phyloP scores from a whole-genome alignment of 1,140 invertebrate species.

The Drosophila murphyi region DNA sequence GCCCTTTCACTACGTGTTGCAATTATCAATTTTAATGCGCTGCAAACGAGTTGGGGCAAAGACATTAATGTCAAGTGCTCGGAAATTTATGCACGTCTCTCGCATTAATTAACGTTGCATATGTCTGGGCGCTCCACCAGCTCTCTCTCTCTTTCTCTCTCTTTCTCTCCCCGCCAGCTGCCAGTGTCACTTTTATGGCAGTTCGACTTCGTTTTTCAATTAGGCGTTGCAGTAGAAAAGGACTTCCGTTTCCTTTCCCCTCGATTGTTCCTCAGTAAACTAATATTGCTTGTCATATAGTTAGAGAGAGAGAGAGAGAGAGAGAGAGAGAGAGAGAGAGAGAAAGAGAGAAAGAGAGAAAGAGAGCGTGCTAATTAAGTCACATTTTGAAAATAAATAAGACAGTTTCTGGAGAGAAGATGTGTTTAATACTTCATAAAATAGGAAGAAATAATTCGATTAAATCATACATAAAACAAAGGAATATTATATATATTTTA shows the following conservation, averaged over 20 bases:
- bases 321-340: neutral
- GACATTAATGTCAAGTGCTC: constrained; percentile 76
- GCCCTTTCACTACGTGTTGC: constrained; percentile 60
- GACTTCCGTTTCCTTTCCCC: neutral
- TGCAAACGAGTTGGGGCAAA: constrained; percentile 35
- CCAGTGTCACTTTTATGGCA: constrained; percentile 32
- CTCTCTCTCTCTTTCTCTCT: neutral
- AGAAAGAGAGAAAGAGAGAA: neutral
- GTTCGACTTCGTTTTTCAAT: constrained; percentile 52
- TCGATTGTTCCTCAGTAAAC: constrained; percentile 41
- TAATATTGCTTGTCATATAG: constrained; percentile 59
- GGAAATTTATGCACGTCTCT: constrained; percentile 78
- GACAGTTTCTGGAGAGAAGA: constrained; percentile 44
- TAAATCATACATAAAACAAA: too few relatives aligned
- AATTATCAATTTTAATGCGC: constrained; percentile 77
- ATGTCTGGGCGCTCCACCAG: constrained; percentile 25
- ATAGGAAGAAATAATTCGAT: too few relatives aligned
- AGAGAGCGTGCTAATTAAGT: constrained; percentile 61
- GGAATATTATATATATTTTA: too few relatives aligned
- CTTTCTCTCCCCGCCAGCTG: neutral
- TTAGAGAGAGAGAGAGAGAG: neutral
- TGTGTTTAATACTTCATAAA: neutral
- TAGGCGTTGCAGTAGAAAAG: constrained; percentile 18
- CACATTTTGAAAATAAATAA: constrained; percentile 53
- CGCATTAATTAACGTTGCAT: constrained; percentile 76